Conservation (phyloP, 1,140 invertebrate genomes). For the Lysiphlebus fabarum region DNA sequence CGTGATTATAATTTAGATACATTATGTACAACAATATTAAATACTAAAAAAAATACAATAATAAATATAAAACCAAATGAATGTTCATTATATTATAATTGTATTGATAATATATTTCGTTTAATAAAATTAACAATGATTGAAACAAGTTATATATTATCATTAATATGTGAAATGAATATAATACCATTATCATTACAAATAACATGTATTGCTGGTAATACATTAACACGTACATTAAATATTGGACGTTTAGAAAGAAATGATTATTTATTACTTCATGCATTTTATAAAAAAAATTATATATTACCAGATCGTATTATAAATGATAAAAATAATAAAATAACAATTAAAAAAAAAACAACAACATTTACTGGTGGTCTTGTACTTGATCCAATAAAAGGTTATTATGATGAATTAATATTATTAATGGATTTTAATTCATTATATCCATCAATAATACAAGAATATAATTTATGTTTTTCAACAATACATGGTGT, state of each 20-base stretch:
- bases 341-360: conserved; percentile 53
- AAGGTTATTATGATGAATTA: conserved; percentile 94
- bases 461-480: conserved; percentile 99
- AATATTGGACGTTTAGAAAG: conserved; percentile 91
- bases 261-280: conserved; percentile 92
- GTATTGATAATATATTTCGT: conserved; percentile 65
- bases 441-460: conserved; percentile 98
- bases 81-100: conserved; percentile 67
- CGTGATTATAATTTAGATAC: conserved; percentile 89
- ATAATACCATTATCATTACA: conserved; percentile 90
- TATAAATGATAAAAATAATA: conserved; percentile 42
- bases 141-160: conserved; percentile 76
- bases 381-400: conserved; percentile 95
- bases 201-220: conserved; percentile 95
- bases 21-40: conserved; percentile 70
- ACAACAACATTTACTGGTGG: conserved; percentile 92
- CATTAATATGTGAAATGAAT: conserved; percentile 87
- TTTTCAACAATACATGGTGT: conserved; percentile 83
- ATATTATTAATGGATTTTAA: conserved; percentile 99
- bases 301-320: conserved; percentile 92
- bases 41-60: conserved; percentile 67
- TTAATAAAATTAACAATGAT: conserved; percentile 78
- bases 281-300: conserved; percentile 88
- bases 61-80: conserved; percentile 70
- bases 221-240: conserved; percentile 86